phyloP scores from a whole-genome alignment of 2,113 vertebrate species.

The Struthidea cinerea region DNA sequence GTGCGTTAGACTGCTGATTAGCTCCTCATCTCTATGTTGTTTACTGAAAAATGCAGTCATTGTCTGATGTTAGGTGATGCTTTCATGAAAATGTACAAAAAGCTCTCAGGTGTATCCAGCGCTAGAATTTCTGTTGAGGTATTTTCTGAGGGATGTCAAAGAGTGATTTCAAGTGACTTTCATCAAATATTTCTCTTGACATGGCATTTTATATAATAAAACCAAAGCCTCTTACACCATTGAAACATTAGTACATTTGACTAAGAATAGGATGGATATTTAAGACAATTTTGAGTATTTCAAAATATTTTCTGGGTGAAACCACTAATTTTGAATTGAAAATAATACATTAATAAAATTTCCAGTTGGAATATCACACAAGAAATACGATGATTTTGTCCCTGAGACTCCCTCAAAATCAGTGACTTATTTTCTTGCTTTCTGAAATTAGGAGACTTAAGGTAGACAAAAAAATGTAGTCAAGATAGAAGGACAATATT shows the following conservation, averaged over 20 bases:
- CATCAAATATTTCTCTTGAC: background rate
- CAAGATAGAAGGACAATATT: constrained; percentile 14
- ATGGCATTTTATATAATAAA: background rate
- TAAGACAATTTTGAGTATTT: background rate
- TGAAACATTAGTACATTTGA: background rate
- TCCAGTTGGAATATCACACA: background rate
- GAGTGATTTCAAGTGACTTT: background rate
- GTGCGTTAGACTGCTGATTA: background rate
- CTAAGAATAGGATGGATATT: background rate
- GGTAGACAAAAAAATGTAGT: background rate
- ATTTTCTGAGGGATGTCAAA: background rate
- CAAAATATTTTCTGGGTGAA: background rate
- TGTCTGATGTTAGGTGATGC: background rate
- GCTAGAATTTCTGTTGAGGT: background rate
- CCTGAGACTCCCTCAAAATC: background rate
- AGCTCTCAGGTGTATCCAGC: background rate
- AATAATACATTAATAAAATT: background rate
- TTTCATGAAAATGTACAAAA: background rate
- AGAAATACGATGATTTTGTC: background rate
- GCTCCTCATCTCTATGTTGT: background rate
- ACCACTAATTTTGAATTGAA: background rate
- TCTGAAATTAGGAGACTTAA: background rate
- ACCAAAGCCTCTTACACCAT: background rate
- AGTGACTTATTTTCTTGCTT: background rate
- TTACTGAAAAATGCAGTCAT: background rate